Evolutionary conservation across 2,888 invertebrate species (phyloP).

Genomic region (Linnaemya tessellans): DNA sequence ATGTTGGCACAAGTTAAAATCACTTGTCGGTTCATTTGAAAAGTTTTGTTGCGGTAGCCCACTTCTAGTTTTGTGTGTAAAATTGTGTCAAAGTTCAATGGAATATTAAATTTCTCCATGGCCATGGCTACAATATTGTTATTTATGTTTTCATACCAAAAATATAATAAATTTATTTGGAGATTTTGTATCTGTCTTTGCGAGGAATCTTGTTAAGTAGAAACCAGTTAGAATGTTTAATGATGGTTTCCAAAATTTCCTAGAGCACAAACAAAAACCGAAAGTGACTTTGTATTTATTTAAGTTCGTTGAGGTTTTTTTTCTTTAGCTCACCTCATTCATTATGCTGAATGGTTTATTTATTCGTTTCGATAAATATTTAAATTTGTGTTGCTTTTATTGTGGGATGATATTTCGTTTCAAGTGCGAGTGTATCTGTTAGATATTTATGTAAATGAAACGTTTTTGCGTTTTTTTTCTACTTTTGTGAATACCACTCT

Average conservation of each 20-base stretch:
- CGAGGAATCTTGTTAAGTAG: constrained; percentile 1
- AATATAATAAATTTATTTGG: background rate
- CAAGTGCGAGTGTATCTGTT: background rate
- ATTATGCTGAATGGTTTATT: constrained; percentile 41
- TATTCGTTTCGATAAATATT: constrained; percentile 9
- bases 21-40: constrained; percentile 32
- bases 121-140: constrained; percentile 22
- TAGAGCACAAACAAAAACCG: constrained; percentile 24
- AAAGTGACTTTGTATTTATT: constrained; percentile 41
- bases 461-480: background rate
- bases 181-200: background rate
- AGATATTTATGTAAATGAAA: constrained; percentile 42
- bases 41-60: constrained; percentile 23
- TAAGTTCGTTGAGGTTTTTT: constrained; percentile 18
- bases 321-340: constrained; percentile 28
- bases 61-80: constrained; percentile 21
- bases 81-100: constrained; percentile 73
- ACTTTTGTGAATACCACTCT: background rate
- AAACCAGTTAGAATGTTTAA: constrained; percentile 55
- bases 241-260: constrained; percentile 21
- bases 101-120: constrained; percentile 61
- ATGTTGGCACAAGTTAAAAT: constrained; percentile 21
- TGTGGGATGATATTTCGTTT: constrained; percentile 6
- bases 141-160: background rate
- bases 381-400: constrained; percentile 17